Percentiles rank a stretch among this genome's conserved stretches.
Conservation (phyloP, 2,888 invertebrate genomes). For the Cephus sareptanus region DNA sequence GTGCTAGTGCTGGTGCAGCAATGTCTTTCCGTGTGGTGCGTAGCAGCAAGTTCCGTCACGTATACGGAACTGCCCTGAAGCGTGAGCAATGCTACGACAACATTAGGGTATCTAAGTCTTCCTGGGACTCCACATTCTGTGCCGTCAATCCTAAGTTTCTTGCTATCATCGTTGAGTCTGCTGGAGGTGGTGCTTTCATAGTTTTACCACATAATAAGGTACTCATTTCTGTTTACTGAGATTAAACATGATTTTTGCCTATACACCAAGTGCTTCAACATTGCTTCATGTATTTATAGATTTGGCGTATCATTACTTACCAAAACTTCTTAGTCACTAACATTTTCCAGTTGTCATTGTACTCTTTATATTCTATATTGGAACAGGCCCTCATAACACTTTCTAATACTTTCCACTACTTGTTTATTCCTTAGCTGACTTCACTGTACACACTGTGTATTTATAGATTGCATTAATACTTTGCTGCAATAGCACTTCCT, state of each 20-base stretch:
- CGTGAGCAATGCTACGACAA: constrained; percentile 98
- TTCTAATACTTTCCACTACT: neutral
- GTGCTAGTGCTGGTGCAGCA: constrained; percentile 47
- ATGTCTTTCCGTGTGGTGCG: constrained; percentile 98
- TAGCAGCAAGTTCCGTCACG: constrained; percentile 98
- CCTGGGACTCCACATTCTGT: constrained; percentile 98
- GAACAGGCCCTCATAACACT: neutral
- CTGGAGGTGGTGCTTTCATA: constrained; percentile 95
- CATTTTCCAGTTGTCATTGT: neutral
- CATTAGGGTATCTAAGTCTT: constrained; percentile 95
- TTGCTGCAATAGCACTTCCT: neutral
- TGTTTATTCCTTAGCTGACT: neutral
- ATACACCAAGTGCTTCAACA: neutral
- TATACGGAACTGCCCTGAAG: constrained; percentile 90
- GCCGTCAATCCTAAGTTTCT: constrained; percentile 98
- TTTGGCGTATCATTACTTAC: constrained; percentile 8
- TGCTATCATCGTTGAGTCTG: constrained; percentile 96
- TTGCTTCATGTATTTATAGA: neutral
- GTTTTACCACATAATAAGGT: constrained; percentile 95
- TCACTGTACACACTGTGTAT: neutral
- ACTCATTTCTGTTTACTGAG: constrained; percentile 39
- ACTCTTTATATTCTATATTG: neutral
- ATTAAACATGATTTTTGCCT: neutral
- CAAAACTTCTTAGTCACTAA: neutral
- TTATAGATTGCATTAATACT: neutral